Evolutionary conservation across 1,140 invertebrate genomes (phyloP), one percentile per base, ranked within the genome.

Genomic region (Paracyclopina nana): DNA sequence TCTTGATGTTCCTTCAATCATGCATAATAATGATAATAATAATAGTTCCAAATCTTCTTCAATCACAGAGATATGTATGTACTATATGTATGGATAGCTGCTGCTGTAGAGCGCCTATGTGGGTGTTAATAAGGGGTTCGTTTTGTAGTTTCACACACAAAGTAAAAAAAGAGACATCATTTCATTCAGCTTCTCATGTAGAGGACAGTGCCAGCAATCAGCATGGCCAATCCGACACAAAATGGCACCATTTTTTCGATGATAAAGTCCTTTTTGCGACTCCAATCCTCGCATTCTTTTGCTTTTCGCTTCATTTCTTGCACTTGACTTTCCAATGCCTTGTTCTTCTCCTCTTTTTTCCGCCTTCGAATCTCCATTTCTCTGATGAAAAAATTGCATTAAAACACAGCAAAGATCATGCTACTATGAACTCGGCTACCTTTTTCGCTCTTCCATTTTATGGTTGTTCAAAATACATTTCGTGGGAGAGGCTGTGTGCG

Each of bases 361-460:
- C 14, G 18, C n/a, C 9, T 20, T 28, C 48, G 29, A 14, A 53
- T 16, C 11, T 31, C 24, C 48, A 53, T 24, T 22, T 53, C 28
- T 9, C 22, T 53, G 26, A 26, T 14, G 8, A 34, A 18, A n/a
- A 53, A 24, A 31, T 14, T 8, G 14, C 18, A 31, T 11, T 16
- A 11, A 14, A n/a, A 16, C 40, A 51, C n/a, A 6, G 43, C 2
- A 51, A 2, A 24, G 4, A 30, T 2, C 12, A 3, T 30, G 31
- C 28, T 12, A 20, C 4, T 24, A 51, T 12, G n/a, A 6, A 6
- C 20, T 14, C 22, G 14, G n/a, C n/a, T 16, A 18, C 22, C 46
- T 18, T 51, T 53, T 27, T 53, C 22, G 3, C 45, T 22, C 20
- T 12, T 24, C 14, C n/a, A 16, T 14, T 52, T 52, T 20, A 20